These are phyloP conservation scores for Eupithecia inturbata DNA, from an alignment of 2,888 invertebrate species.

Conservation along the genomic window DNA sequence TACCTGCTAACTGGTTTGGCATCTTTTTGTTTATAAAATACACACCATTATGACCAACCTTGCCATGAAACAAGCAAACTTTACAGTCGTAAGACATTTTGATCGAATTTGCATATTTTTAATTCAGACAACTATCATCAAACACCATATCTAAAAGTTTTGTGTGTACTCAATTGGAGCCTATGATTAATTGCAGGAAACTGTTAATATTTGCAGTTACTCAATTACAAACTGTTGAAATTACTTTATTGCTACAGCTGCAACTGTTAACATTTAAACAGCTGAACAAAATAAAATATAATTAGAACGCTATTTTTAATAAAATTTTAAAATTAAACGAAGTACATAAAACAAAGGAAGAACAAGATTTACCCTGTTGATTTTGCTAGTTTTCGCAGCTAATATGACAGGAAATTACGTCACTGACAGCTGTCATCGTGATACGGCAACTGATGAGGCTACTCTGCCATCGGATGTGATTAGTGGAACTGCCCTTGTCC, in stretches of 20 bases:
- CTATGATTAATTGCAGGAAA: conserved; percentile 10
- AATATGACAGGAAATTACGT: conserved; percentile 43
- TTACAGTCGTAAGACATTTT: not conserved
- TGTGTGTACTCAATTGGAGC: conserved; percentile 9
- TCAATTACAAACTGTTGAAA: conserved; percentile 9
- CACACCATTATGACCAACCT: not conserved
- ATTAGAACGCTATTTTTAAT: not conserved
- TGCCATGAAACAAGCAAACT: not conserved
- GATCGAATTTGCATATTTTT: not conserved
- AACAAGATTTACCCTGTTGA: not conserved
- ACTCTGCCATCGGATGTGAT: conserved; percentile 61
- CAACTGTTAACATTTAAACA: conserved; percentile 4
- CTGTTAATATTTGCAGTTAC: conserved; percentile 34
- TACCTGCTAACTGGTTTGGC: conserved; percentile 5
- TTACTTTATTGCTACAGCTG: conserved; percentile 19
- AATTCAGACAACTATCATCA: not conserved
- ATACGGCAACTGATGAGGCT: conserved; percentile 66
- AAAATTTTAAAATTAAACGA: not conserved
- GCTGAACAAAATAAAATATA: not conserved
- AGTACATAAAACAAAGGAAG: not conserved
- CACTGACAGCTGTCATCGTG: conserved; percentile 55
- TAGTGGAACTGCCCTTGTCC: conserved; percentile 54
- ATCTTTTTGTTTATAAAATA: conserved; percentile 11
- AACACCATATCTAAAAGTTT: not conserved
- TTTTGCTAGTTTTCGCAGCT: conserved; percentile 6